Percentiles rank a stretch among this genome's conserved stretches.
Evolutionary conservation across 2,113 vertebrate species (phyloP).

Genomic region (Centropus unirufus): DNA sequence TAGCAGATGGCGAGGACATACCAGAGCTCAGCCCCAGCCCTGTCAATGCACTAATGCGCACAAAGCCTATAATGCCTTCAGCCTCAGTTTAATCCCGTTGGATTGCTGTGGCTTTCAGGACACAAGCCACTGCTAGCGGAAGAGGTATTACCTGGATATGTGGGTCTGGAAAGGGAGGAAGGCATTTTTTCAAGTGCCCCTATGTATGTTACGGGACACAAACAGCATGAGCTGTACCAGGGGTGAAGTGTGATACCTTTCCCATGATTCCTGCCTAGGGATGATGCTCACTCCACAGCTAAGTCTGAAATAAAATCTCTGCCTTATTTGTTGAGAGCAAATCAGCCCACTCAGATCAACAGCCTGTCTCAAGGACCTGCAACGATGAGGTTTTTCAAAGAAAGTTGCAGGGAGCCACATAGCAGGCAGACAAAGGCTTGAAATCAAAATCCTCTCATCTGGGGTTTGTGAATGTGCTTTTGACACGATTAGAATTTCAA

Average conservation of each 20-base stretch:
- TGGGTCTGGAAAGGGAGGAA: background rate
- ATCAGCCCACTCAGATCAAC: background rate
- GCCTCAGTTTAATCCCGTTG: background rate
- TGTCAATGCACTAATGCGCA: background rate
- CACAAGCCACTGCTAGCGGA: background rate
- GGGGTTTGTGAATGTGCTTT: background rate
- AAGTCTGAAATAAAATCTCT: background rate
- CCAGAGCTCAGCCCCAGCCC: background rate
- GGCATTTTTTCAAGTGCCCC: background rate
- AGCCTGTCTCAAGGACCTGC: background rate
- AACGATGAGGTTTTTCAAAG: background rate
- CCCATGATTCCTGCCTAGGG: background rate
- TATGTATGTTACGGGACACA: background rate
- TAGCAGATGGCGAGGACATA: background rate
- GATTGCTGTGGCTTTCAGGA: background rate
- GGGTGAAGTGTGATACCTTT: rapidly evolving
- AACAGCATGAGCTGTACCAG: rapidly evolving
- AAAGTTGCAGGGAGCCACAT: rapidly evolving
- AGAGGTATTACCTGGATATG: background rate
- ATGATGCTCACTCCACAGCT: background rate
- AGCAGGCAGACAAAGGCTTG: background rate
- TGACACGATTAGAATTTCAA: background rate
- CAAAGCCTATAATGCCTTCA: background rate
- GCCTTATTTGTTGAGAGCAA: background rate
- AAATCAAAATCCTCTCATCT: background rate